A percentile compares a stretch with the other conserved stretches of the same genome.
These are phyloP conservation scores for Colinus virginianus DNA, from an alignment of 2,113 vertebrate species.

Conservation along the genomic window DNA sequence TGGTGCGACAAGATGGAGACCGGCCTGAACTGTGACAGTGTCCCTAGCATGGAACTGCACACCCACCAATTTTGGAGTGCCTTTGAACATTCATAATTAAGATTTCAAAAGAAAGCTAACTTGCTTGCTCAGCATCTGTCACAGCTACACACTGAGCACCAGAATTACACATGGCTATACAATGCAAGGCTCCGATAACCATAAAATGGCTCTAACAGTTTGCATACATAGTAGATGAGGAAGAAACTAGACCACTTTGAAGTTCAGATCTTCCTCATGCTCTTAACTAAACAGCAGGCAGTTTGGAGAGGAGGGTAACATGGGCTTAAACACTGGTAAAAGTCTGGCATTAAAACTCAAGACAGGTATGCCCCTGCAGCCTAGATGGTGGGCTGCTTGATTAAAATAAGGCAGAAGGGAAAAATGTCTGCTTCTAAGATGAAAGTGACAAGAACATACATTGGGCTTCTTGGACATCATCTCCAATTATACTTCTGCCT, in stretches of 20 bases:
- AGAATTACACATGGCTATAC: fast-evolving
- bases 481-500: background rate
- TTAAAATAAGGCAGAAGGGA: background rate
- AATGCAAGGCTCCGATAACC: background rate
- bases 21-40: background rate
- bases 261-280: background rate
- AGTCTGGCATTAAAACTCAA: background rate
- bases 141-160: background rate
- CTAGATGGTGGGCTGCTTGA: fast-evolving
- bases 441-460: background rate
- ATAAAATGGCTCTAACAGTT: background rate
- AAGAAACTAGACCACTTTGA: background rate
- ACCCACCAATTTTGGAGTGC: background rate
- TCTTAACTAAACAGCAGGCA: background rate
- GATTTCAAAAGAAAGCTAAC: background rate
- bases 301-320: fast-evolving
- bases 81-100: background rate
- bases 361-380: background rate
- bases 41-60: background rate
- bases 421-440: background rate
- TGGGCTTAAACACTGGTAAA: background rate
- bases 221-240: background rate
- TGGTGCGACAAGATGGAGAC: background rate
- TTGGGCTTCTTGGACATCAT: background rate
- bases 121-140: conserved; percentile 9